A percentile compares a stretch with the other conserved stretches of the same genome.
phyloP scores from a whole-genome alignment of 2,797 vertebrate species.

The Neomorphus geoffroyi region DNA sequence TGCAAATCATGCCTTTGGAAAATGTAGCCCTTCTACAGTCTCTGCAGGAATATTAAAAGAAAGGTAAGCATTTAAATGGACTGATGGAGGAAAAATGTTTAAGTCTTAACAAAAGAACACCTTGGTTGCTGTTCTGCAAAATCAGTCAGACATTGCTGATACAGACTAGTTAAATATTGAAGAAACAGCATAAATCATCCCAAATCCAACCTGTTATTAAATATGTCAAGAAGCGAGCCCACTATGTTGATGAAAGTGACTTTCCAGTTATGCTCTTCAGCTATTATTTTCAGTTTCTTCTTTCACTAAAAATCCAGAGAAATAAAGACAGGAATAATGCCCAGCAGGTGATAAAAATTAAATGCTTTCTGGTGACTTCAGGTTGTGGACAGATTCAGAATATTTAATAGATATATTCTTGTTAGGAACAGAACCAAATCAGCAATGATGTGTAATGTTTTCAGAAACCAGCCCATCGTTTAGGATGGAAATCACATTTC shows the following conservation, averaged over 20 bases:
- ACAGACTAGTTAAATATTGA: neutral
- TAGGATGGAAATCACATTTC: neutral
- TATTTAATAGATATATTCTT: neutral
- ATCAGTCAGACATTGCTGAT: neutral
- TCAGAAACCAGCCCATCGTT: neutral
- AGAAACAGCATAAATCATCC: slow-evolving; percentile 24
- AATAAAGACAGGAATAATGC: neutral
- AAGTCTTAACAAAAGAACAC: neutral
- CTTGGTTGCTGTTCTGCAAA: neutral
- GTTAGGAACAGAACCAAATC: neutral
- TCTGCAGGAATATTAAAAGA: neutral
- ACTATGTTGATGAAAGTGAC: neutral
- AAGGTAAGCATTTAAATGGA: neutral
- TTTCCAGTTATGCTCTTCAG: neutral
- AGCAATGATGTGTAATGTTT: neutral
- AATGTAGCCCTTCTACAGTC: neutral
- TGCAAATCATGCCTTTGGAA: neutral
- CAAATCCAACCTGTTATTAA: slow-evolving; percentile 19
- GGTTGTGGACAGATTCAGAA: neutral
- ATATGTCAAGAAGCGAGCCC: neutral
- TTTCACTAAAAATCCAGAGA: neutral
- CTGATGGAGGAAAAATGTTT: neutral
- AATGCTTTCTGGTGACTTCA: neutral
- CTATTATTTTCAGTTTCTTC: neutral
- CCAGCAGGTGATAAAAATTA: neutral